Evolutionary conservation across 2,888 invertebrate species (phyloP).

Genomic region (Andrena trimmerana): DNA sequence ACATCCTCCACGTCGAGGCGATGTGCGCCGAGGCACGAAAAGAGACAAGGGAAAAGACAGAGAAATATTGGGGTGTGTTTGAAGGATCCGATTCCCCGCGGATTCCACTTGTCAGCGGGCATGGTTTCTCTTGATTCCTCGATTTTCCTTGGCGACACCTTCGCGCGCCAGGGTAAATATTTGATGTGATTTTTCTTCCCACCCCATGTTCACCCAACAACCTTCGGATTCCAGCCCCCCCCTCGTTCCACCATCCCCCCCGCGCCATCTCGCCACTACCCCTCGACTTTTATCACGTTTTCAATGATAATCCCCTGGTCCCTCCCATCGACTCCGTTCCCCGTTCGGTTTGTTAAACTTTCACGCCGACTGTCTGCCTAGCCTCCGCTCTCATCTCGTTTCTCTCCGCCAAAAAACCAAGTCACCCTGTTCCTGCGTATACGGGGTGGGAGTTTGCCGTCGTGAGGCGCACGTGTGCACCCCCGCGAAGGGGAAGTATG

Average conservation of each 20-base stretch:
- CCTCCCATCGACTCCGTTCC: neutral
- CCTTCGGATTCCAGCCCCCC: constrained; percentile 47
- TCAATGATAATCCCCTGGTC: constrained; percentile 56
- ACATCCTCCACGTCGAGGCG: neutral
- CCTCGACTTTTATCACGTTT: constrained; percentile 50
- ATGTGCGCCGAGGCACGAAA: constrained; percentile 18
- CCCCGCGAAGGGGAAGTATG: constrained; percentile 38
- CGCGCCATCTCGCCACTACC: constrained; percentile 11
- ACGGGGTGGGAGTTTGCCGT: neutral
- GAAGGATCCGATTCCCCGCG: constrained; percentile 50
- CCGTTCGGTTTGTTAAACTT: constrained; percentile 54
- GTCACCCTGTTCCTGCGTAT: neutral
- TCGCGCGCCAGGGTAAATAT: constrained; percentile 74
- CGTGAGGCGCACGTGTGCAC: constrained; percentile 14
- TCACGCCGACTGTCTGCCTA: constrained; percentile 5
- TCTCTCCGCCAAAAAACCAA: neutral
- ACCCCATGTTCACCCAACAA: constrained; percentile 33
- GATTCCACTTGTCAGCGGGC: constrained; percentile 55
- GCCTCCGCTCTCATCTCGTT: neutral
- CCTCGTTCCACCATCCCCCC: constrained; percentile 39
- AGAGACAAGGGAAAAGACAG: constrained; percentile 13
- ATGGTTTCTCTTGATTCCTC: constrained; percentile 65
- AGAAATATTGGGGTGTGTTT: constrained; percentile 17
- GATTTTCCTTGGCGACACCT: constrained; percentile 66
- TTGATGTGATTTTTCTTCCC: constrained; percentile 77